Evolutionary conservation across 1,140 invertebrate species (phyloP), one percentile per base, ranked within the genome.

Genomic region (Heliothis virescens): DNA sequence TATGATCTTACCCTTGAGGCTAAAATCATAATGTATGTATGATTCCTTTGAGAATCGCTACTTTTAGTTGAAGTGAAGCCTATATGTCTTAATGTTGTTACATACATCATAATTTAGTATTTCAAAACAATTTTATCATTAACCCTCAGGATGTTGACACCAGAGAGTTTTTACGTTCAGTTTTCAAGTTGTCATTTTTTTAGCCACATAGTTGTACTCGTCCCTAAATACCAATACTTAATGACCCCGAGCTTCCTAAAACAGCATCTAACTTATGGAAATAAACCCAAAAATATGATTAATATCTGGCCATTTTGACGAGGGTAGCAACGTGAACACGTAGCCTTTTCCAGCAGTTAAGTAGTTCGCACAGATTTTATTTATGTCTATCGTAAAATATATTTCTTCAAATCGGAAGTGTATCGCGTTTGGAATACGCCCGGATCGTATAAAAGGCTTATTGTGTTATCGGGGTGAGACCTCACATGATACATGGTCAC

Each of bases 381-480:
- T 13, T 15, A 34, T 41, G 9, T 5, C 5, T 41, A 41, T 41
- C 7, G 34, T 1, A 9, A 7, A 41, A 41, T 41, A 41, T 41
- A 7, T 41, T 29, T 55, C 34, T 26, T 62, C 34, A 21, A 47
- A 60, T 62, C 53, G 71, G 57, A 18, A 62, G 41, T 50, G 29
- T 29, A 21, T 75, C 18, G 53, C 47, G 16, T 50, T 21, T 21
- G 16, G 12, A 60, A 74, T 74, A 74, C 47, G 72, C 55, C 47
- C 15, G 72, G 72, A 34, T 71, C 71, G 71, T 53, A 60, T 60
- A 75, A 75, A 73, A 75, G 72, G 55, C 72, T 75, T 75, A 62
- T 75, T 75, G 72, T 75, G 72, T 75, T 75, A 75, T 75, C 72
- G 60, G 41, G 55, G 72, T 9, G n/a, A 4, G 57, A 15, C 69